phyloP scores from a whole-genome alignment of 37 sponge, comb jelly and placozoan genomes.

The Eunapius fragilis region DNA sequence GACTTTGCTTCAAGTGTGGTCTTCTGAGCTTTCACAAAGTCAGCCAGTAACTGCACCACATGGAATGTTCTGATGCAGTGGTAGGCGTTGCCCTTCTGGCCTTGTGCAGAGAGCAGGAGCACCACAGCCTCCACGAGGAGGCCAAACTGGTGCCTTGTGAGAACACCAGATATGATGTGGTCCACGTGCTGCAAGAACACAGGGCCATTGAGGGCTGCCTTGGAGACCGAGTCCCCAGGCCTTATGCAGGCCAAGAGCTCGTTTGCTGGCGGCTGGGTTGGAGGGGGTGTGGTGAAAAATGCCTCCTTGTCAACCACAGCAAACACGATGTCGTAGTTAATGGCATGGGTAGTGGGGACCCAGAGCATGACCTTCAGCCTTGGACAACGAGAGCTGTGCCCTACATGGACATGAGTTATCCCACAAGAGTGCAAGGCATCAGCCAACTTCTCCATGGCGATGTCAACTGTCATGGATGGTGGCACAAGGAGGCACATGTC shows the following conservation, averaged over 20 bases:
- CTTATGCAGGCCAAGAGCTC: conserved; percentile 3
- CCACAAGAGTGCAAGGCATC: conserved; percentile 55
- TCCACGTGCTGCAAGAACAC: conserved; percentile 51
- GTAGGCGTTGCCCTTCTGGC: conserved; percentile 86
- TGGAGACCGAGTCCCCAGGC: conserved; percentile 51
- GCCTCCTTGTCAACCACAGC: conserved; percentile 18
- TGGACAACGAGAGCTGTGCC: conserved; percentile 80
- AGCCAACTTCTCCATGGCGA: conserved; percentile 59
- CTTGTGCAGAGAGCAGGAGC: conserved; percentile 42
- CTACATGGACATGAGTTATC: conserved; percentile 54
- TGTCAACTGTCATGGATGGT: conserved; percentile 26
- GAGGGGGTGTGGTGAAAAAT: conserved; percentile 8
- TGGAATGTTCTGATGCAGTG: conserved; percentile 89
- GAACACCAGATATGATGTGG: conserved; percentile 1
- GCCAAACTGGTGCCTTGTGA: conserved; percentile 42
- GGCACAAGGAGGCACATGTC: conserved; percentile 84
- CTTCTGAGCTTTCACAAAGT: conserved; percentile 27
- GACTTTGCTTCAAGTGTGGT: background rate
- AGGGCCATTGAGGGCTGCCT: conserved; percentile 77
- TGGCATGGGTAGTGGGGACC: conserved; percentile 30
- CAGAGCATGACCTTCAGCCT: conserved; percentile 64
- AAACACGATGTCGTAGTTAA: conserved; percentile 82
- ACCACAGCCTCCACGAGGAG: conserved; percentile 65
- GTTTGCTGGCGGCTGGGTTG: background rate
- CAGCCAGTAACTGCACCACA: conserved; percentile 64